These are phyloP conservation scores for Leptinotarsa peninsularis DNA, from an alignment of 2,888 invertebrate genomes.

Conservation along the genomic window DNA sequence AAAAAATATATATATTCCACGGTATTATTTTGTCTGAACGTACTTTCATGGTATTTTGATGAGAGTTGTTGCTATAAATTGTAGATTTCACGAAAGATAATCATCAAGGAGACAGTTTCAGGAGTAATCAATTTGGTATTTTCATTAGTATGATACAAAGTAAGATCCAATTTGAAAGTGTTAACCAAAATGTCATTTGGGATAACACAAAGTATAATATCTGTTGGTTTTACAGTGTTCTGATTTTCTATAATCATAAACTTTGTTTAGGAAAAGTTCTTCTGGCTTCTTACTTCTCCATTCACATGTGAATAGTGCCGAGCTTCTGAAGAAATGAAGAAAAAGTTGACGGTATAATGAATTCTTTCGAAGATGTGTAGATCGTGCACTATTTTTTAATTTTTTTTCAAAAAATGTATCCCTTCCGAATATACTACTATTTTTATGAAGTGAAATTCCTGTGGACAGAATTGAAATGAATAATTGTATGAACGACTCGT, in stretches of 20 bases:
- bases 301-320: no score
- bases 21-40: slow-evolving; percentile 27
- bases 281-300: background rate
- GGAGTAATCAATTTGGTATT: background rate
- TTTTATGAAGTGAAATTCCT: no score
- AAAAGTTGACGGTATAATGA: no score
- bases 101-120: background rate
- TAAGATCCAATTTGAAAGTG: background rate
- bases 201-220: background rate
- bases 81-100: background rate
- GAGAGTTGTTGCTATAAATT: slow-evolving; percentile 21
- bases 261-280: background rate
- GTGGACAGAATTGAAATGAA: no score
- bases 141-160: slow-evolving; percentile 2
- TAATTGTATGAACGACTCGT: no score
- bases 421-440: no score
- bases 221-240: background rate
- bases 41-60: slow-evolving; percentile 26
- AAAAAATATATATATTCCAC: slow-evolving; percentile 35
- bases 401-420: no score
- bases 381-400: no score
- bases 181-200: background rate
- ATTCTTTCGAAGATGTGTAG: no score
- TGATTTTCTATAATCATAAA: background rate
- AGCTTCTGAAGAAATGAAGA: no score